Percentiles rank a stretch among this genome's conserved stretches.
Evolutionary conservation across 2,113 vertebrate species (phyloP).

Genomic region (Phoxinus phoxinus): DNA sequence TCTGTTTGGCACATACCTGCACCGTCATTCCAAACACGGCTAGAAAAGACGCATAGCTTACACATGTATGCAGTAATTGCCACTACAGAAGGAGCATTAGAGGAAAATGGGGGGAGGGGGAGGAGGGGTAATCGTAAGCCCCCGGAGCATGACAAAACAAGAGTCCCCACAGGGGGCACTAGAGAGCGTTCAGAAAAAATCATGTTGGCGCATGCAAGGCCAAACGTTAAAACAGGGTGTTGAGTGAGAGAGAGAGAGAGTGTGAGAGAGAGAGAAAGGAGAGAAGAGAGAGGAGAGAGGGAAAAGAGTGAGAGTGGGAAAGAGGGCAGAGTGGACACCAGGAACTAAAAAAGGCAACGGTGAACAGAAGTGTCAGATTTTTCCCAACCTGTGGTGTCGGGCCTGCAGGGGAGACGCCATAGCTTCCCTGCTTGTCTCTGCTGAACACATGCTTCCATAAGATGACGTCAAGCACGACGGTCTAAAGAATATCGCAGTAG

Average conservation of each 20-base stretch:
- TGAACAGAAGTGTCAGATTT: conserved; percentile 71
- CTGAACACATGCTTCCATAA: conserved; percentile 98
- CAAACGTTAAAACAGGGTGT: conserved; percentile 47
- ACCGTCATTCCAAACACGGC: neutral
- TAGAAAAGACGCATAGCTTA: conserved; percentile 18
- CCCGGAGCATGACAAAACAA: conserved; percentile 32
- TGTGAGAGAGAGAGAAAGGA: neutral
- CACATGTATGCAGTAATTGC: conserved; percentile 45
- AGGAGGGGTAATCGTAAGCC: conserved; percentile 7
- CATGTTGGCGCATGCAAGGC: conserved; percentile 66
- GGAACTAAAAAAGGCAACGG: conserved; percentile 53
- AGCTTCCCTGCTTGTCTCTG: conserved; percentile 94
- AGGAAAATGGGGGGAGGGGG: conserved; percentile 9
- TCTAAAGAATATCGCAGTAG: conserved; percentile 90
- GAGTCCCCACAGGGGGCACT: conserved; percentile 30
- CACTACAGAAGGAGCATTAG: conserved; percentile 31
- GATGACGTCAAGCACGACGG: conserved; percentile 96
- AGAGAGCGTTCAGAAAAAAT: conserved; percentile 52
- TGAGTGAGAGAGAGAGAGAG: conserved; percentile 39
- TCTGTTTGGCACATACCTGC: conserved; percentile 47
- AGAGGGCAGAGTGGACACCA: conserved; percentile 6
- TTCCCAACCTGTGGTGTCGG: conserved; percentile 94
- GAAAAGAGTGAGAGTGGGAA: conserved; percentile 53
- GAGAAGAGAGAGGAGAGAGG: conserved; percentile 47
- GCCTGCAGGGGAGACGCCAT: conserved; percentile 82